These are phyloP conservation scores for Microcebus griseorufus DNA, from an alignment of 2,113 vertebrate genomes.

Conservation along the genomic window DNA sequence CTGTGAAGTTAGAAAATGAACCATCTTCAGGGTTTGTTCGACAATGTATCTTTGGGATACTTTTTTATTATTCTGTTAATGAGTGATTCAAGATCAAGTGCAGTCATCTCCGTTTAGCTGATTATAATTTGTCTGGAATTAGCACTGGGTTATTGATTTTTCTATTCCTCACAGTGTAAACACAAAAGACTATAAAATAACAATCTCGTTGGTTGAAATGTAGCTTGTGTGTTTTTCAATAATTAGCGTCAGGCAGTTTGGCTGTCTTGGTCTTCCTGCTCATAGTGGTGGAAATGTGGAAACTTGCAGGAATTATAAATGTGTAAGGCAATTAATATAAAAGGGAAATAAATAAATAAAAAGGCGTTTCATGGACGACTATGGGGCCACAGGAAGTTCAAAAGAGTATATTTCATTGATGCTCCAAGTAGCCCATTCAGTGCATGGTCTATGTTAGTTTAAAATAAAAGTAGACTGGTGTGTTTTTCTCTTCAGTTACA, in stretches of 20 bases:
- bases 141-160: neutral
- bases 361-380: neutral
- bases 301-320: neutral
- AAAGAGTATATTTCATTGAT: neutral
- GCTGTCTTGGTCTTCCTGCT: neutral
- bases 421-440: neutral
- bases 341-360: neutral
- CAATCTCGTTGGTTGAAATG: neutral
- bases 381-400: neutral
- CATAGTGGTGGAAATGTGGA: neutral
- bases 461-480: neutral
- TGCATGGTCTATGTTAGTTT: neutral
- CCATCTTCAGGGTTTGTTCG: neutral
- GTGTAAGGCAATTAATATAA: neutral
- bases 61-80: neutral
- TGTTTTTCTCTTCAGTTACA: neutral
- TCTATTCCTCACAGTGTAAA: neutral
- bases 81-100: neutral
- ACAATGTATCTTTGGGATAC: neutral
- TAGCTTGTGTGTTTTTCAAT: neutral
- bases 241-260: neutral
- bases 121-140: constrained; percentile 22
- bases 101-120: neutral
- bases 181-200: constrained; percentile 7
- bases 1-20: neutral